Conservation (phyloP, 2,113 vertebrate species). For the Scytalopus superciliaris region DNA sequence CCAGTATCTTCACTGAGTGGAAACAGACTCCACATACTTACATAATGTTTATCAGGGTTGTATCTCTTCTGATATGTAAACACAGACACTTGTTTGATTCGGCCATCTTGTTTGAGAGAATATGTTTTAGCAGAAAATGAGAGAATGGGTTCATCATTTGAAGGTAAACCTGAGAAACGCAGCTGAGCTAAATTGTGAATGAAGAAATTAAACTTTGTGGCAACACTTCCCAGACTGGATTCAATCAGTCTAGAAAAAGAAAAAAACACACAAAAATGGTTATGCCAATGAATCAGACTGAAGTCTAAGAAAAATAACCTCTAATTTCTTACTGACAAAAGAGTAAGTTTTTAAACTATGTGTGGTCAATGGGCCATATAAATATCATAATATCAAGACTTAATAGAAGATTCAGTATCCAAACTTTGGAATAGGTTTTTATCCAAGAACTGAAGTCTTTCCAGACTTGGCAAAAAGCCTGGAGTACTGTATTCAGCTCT, state of each 20-base stretch:
- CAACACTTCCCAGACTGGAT: slow-evolving; percentile 95
- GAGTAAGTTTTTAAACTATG: not conserved
- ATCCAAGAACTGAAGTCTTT: not conserved
- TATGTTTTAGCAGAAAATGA: slow-evolving; percentile 94
- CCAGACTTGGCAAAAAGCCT: not conserved
- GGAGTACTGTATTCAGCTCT: not conserved
- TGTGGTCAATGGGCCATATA: not conserved
- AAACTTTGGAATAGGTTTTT: not conserved
- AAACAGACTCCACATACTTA: slow-evolving; percentile 67
- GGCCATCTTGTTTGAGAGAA: slow-evolving; percentile 91
- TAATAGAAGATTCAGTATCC: not conserved
- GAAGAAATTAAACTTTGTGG: slow-evolving; percentile 99
- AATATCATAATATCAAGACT: not conserved
- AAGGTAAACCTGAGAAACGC: slow-evolving; percentile 92
- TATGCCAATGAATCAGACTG: not conserved
- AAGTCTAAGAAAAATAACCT: not conserved
- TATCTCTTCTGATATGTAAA: slow-evolving; percentile 98
- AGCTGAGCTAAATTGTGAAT: slow-evolving; percentile 98
- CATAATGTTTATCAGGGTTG: slow-evolving; percentile 98
- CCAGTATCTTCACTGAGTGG: not conserved
- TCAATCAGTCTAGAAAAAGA: slow-evolving; percentile 86
- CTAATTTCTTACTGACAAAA: not conserved
- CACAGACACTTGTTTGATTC: slow-evolving; percentile 88
- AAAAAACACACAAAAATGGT: not conserved
- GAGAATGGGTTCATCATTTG: slow-evolving; percentile 94